A percentile compares a stretch with the other conserved stretches of the same genome.
Conservation (phyloP, 2,113 vertebrate genomes). For the Podarcis cretensis region DNA sequence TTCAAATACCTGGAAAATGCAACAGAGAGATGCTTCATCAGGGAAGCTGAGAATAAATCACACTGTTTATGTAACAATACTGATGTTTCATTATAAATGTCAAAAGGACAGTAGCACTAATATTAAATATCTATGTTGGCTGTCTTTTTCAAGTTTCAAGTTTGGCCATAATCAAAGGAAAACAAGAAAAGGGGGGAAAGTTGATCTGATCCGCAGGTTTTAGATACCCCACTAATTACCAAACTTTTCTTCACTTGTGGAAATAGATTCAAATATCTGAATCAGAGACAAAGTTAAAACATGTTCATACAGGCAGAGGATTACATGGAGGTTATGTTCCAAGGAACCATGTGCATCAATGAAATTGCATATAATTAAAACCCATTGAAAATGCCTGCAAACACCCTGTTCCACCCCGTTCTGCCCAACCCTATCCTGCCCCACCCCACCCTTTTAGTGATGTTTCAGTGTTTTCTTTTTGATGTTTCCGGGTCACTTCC, state of each 20-base stretch:
- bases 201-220: not conserved
- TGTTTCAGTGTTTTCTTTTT: too few relatives aligned
- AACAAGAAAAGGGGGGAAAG: not conserved
- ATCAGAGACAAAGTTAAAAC: not conserved
- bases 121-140: slow-evolving; percentile 5
- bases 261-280: not conserved
- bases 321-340: too few relatives aligned
- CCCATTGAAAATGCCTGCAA: too few relatives aligned
- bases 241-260: too few relatives aligned
- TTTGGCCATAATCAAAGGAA: not conserved
- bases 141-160: slow-evolving; percentile 34
- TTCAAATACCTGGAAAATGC: not conserved
- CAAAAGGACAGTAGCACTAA: slow-evolving; percentile 28
- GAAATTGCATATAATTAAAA: too few relatives aligned
- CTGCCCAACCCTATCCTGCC: too few relatives aligned
- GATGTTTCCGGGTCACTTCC: too few relatives aligned
- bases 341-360: too few relatives aligned
- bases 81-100: slow-evolving; percentile 13
- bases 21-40: not conserved
- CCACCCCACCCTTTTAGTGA: too few relatives aligned
- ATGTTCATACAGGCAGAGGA: not conserved
- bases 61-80: not conserved
- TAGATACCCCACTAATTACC: not conserved
- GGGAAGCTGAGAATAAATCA: not conserved
- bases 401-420: too few relatives aligned